Evolutionary conservation across 2,113 vertebrate species (phyloP), one percentile per base, ranked within the genome.

Genomic region (Clarias magur): DNA sequence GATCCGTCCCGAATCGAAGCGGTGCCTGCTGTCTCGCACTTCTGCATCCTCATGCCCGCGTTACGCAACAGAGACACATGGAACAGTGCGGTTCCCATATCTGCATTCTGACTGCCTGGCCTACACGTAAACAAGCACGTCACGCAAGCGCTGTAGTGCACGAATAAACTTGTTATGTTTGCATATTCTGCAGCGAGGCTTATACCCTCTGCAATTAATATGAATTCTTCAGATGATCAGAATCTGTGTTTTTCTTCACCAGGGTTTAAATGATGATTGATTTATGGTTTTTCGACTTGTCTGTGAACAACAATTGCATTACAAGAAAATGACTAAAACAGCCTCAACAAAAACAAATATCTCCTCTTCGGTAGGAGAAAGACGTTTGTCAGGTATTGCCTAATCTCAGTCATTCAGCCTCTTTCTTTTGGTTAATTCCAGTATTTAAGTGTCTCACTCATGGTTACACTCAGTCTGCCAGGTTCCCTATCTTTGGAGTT

Each of bases 21-120:
- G 57, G 53, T 65, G 76, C 87, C 30, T 76, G 68, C 86, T 53
- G 62, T 60, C 84, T 60, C 38, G 10, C 73, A 67, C 75, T 85
- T 19, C 67, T 60, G 85, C 85, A 53, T 82, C 65, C 67, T 72
- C 62, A 12, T 80, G 76, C 63, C 78, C 10, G 38, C 75, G 23
- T 73, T 73, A 62, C 65, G 5, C 79, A 73, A 75, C 25, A 27
- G 6, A 80, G 30, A 42, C 54, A 57, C 25, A 79, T 11, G 15
- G 83, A 59, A n/a, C 83, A 59, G 38, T 54, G 70, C 72, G 3
- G 42, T 56, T 84, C 67, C 53, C 82, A 15, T 21, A 73, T 38
- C 80, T 82, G 27, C 19, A 9, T 54, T 78, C 25, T 12, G 72
- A 53, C 48, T 0, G 38, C 72, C 17, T 0, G 3, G 38, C 72